Evolutionary conservation across 2,888 invertebrate species (phyloP).

Genomic region (Gisinianus flammeolus): DNA sequence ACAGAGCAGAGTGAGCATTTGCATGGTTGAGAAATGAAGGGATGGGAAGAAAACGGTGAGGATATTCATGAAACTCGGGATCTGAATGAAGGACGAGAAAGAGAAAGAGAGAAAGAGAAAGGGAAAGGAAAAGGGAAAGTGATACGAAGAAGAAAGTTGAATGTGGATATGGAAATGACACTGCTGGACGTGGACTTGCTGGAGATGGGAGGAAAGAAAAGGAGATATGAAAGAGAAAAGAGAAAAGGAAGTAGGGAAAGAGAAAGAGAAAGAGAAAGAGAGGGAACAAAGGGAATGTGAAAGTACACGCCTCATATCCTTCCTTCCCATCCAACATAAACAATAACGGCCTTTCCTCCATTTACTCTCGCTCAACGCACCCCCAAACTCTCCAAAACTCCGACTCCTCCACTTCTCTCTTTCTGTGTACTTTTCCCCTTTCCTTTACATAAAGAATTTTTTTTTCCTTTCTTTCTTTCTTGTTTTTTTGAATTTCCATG

Average conservation of each 20-base stretch:
- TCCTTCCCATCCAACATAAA: background rate
- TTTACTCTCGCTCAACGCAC: background rate
- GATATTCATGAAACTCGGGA: too few relatives aligned
- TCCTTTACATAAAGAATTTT: background rate
- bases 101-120: background rate
- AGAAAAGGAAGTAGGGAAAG: background rate
- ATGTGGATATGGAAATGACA: background rate
- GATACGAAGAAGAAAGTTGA: background rate
- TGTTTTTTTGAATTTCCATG: background rate
- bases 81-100: background rate
- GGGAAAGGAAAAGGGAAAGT: background rate
- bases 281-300: background rate
- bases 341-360: background rate
- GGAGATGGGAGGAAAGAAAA: background rate
- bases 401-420: slow-evolving; percentile 5
- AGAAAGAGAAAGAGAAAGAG: background rate
- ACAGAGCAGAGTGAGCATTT: too few relatives aligned
- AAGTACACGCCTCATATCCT: slow-evolving; percentile 2
- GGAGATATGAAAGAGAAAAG: background rate
- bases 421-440: background rate
- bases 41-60: too few relatives aligned
- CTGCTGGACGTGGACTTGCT: background rate
- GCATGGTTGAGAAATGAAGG: too few relatives aligned
- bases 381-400: background rate
- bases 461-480: background rate